Evolutionary conservation across 2,888 invertebrate genomes (phyloP).

Genomic region (Drosophila algonquin): DNA sequence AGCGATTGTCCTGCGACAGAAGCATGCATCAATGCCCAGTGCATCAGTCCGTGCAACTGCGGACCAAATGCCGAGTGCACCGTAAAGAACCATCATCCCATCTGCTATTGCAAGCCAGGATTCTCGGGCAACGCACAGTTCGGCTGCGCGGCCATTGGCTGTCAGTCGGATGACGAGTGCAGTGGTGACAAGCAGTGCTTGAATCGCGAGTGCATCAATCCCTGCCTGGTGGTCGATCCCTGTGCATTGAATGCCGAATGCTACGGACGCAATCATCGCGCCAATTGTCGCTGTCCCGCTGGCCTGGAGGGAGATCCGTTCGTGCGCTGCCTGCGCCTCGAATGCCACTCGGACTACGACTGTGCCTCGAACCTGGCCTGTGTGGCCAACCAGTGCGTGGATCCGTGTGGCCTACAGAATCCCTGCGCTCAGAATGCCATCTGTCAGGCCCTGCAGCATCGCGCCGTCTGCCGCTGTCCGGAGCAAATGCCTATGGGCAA

Average conservation of each 20-base stretch:
- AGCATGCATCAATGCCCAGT: constrained; percentile 92
- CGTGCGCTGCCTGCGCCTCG: constrained; percentile 89
- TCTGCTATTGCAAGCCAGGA: constrained; percentile 92
- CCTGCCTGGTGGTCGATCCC: constrained; percentile 91
- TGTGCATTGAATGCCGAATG: constrained; percentile 94
- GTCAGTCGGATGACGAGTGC: constrained; percentile 93
- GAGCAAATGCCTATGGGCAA: constrained; percentile 91
- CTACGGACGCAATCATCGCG: constrained; percentile 91
- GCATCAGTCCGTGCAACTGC: constrained; percentile 93
- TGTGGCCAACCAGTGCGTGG: constrained; percentile 89
- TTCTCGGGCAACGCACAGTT: constrained; percentile 94
- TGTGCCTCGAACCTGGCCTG: constrained; percentile 91
- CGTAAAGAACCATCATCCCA: constrained; percentile 93
- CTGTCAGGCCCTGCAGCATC: constrained; percentile 92
- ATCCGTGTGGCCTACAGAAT: constrained; percentile 89
- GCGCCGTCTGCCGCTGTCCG: constrained; percentile 92
- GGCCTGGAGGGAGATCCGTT: constrained; percentile 93
- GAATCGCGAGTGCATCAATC: constrained; percentile 92
- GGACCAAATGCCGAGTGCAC: constrained; percentile 92
- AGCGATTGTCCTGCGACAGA: constrained; percentile 92
- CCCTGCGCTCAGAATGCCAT: constrained; percentile 93
- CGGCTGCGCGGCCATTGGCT: constrained; percentile 92
- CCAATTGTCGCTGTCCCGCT: constrained; percentile 91
- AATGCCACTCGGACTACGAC: constrained; percentile 91
- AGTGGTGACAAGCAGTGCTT: constrained; percentile 91